Base-by-base conservation (phyloP, 1,140 invertebrate genomes). In the Triops cancriformis region DNA sequence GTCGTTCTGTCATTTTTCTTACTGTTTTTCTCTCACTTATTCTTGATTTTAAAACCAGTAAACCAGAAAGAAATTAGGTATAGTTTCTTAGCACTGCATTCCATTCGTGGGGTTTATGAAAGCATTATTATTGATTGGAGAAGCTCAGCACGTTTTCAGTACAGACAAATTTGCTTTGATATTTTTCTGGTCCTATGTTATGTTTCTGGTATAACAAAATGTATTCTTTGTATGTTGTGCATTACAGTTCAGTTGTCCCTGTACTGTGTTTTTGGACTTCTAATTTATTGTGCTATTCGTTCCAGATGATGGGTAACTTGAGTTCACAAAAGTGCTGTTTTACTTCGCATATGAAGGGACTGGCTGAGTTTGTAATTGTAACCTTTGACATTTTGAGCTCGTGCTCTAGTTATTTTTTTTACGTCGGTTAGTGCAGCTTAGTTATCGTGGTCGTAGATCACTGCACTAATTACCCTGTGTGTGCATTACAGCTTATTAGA, bases 151-250 rank as follows among this genome's bases (percentile, higher is more conserved):
- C 18, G n/a, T 64, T 64, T 64, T 5, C 18, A 18, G 23, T 9
- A 64, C 23, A 64, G 23, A 45, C 43, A 12, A 45, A 64, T n/a
- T 23, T 64, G 51, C 18, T n/a, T 64, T 12, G 51, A 64, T n/a
- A 12, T n/a, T 64, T 64, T 64, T 64, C 23, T 64, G 14, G 4
- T 11, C 14, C 18, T 64, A 64, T n/a, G 51, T 64, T 64, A 64
- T n/a, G 51, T 64, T 64, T 64, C 18, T 64, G 23, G 51, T 64
- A 23, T 37, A 64, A 64, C 51, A 23, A 64, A 64, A 23, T 64
- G 51, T 64, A 64, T 64, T 64, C 51, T 64, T 64, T 64, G 51
- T 64, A 64, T 64, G 51, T 64, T 64, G 51, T 23, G 51, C 51
- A 64, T 64, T 64, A 64, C 14, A 64, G 51, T 18, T 64, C 51